Conservation (phyloP, 2,888 invertebrate species). For the Eurytoma californica region DNA sequence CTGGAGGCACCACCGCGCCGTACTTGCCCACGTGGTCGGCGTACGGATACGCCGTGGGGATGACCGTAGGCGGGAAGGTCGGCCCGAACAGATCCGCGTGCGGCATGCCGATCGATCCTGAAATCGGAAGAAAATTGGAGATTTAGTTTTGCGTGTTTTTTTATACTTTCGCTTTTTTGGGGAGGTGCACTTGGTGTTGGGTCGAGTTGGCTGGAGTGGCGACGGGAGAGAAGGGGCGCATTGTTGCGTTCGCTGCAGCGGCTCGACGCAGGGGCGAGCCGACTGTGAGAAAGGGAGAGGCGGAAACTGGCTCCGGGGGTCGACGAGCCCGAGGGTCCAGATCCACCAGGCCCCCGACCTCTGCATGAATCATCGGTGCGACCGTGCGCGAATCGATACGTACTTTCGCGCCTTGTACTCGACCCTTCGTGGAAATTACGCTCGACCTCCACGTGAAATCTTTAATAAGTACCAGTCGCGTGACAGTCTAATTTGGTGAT, state of each 20-base stretch:
- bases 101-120: conserved; percentile 69
- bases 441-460: too few relatives aligned
- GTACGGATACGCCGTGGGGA: conserved; percentile 67
- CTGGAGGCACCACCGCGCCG: conserved; percentile 15
- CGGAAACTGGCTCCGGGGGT: conserved; percentile 32
- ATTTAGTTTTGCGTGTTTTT: conserved; percentile 12
- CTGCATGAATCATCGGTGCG: conserved; percentile 48
- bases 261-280: conserved; percentile 55
- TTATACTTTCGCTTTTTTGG: not conserved
- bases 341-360: conserved; percentile 6
- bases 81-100: conserved; percentile 68
- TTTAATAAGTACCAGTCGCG: too few relatives aligned
- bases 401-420: not conserved
- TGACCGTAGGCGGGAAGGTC: conserved; percentile 65
- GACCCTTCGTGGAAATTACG: too few relatives aligned
- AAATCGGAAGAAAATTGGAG: conserved; percentile 25
- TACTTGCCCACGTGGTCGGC: conserved; percentile 55
- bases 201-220: not conserved
- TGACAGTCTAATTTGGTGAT: too few relatives aligned
- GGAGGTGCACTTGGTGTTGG: not conserved
- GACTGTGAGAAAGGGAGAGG: conserved; percentile 30
- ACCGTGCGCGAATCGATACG: conserved; percentile 44
- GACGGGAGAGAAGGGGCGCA: conserved; percentile 55
- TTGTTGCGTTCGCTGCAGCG: conserved; percentile 65
- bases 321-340: conserved; percentile 22